Evolutionary conservation across 2,113 vertebrate species (phyloP).

Genomic region (Sialia sialis): DNA sequence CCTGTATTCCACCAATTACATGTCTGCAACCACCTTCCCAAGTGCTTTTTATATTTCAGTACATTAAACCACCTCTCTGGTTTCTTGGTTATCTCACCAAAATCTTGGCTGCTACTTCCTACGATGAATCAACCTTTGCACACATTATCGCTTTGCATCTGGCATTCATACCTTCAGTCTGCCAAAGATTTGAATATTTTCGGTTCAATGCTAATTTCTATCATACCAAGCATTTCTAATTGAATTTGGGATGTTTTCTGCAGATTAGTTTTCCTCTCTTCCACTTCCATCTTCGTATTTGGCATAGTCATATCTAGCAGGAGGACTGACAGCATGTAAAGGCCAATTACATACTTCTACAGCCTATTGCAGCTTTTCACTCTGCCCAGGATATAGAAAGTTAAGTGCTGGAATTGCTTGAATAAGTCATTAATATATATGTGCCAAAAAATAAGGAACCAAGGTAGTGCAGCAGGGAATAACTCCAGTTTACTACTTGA

Average conservation of each 20-base stretch:
- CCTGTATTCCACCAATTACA: neutral
- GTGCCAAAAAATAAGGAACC: conserved; percentile 10
- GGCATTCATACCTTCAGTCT: conserved; percentile 23
- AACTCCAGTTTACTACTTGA: conserved; percentile 15
- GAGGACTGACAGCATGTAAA: neutral
- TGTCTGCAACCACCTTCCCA: neutral
- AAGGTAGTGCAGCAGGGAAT: neutral
- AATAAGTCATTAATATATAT: conserved; percentile 9
- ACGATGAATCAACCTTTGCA: neutral
- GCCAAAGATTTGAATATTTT: conserved; percentile 28
- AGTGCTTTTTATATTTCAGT: neutral
- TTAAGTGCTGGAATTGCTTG: neutral
- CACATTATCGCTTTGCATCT: conserved; percentile 33
- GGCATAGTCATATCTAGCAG: neutral
- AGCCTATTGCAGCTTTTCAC: neutral
- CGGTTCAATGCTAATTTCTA: conserved; percentile 38
- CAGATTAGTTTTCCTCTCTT: conserved; percentile 40
- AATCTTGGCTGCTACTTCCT: neutral
- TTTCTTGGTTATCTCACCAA: neutral
- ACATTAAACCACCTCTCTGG: neutral
- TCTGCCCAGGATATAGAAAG: neutral
- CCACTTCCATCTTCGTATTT: neutral
- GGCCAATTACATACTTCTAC: neutral
- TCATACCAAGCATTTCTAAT: conserved; percentile 42
- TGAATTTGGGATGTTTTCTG: conserved; percentile 43